Conservation (phyloP, 1,140 invertebrate species). For the Pseudomyrmex pallidus region DNA sequence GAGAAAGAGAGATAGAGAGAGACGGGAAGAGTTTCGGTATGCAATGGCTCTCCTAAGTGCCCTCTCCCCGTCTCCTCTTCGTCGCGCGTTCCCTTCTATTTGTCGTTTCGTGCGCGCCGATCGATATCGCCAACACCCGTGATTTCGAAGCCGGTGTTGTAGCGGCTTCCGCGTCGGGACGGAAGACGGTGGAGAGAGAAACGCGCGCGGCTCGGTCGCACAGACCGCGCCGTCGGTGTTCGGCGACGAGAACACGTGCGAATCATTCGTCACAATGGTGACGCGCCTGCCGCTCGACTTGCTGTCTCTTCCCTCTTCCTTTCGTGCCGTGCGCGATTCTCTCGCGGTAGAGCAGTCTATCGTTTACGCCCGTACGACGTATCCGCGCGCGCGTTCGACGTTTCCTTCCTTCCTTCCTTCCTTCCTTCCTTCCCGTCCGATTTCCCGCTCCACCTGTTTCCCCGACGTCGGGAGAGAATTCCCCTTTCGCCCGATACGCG, state of each 20-base stretch:
- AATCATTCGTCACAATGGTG: constrained; percentile 59
- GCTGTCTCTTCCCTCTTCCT: neutral
- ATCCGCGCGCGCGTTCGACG: constrained; percentile 21
- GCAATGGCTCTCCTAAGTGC: constrained; percentile 48
- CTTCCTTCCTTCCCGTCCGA: constrained; percentile 23
- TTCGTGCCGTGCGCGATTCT: constrained; percentile 12
- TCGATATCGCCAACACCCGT: constrained; percentile 52
- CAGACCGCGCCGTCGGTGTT: constrained; percentile 34
- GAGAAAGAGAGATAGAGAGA: neutral
- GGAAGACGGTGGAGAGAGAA: neutral
- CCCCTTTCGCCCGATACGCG: constrained; percentile 35
- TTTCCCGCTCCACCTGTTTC: constrained; percentile 51
- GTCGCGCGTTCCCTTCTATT: constrained; percentile 41
- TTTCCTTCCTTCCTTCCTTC: constrained; percentile 54
- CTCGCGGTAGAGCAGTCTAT: constrained; percentile 38
- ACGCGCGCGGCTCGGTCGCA: neutral
- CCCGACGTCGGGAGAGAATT: constrained; percentile 32
- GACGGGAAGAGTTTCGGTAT: constrained; percentile 43
- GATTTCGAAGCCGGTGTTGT: constrained; percentile 45
- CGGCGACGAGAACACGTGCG: constrained; percentile 39
- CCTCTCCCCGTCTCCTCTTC: neutral
- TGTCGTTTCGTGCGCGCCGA: constrained; percentile 31
- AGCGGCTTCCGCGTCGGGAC: constrained; percentile 17
- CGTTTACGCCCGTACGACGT: neutral
- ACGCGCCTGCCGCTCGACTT: constrained; percentile 37